These are phyloP conservation scores for Thalpophila matura DNA, from an alignment of 2,888 invertebrate genomes.

Conservation along the genomic window DNA sequence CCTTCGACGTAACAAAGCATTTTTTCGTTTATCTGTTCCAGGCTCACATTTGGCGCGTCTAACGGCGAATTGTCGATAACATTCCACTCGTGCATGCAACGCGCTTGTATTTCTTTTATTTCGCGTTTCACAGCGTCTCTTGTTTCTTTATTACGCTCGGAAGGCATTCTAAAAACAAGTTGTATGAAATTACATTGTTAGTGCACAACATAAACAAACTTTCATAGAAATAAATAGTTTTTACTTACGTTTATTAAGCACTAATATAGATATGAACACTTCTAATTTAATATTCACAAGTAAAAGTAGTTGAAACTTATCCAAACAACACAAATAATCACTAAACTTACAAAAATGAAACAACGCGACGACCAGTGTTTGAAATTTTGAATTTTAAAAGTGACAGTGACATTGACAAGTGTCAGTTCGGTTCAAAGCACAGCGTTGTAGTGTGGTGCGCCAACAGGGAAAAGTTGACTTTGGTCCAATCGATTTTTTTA, in stretches of 20 bases:
- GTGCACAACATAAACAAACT: not conserved
- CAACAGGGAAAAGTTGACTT: fast-evolving
- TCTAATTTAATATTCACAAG: conserved; percentile 13
- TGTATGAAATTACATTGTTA: conserved; percentile 11
- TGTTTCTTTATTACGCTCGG: conserved; percentile 71
- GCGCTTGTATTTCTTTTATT: conserved; percentile 74
- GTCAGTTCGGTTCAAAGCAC: not conserved
- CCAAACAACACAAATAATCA: not conserved
- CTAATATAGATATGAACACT: conserved; percentile 10
- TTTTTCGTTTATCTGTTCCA: conserved; percentile 70
- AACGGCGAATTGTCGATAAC: conserved; percentile 77
- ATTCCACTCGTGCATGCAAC: conserved; percentile 75
- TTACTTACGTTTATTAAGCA: conserved; percentile 44
- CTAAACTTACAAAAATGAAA: not conserved
- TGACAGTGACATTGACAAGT: conserved; percentile 35
- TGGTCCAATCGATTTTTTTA: conserved; percentile 36
- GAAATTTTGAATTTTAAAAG: conserved; percentile 38
- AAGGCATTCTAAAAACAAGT: conserved; percentile 72
- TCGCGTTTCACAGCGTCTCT: conserved; percentile 72
- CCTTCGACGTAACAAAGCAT: conserved; percentile 77
- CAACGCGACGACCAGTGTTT: conserved; percentile 7
- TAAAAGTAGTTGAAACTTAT: not conserved
- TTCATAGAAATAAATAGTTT: not conserved
- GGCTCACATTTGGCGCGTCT: conserved; percentile 63
- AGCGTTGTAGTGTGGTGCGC: conserved; percentile 31